Evolutionary conservation across 2,113 vertebrate species (phyloP).

Genomic region (human): DNA sequence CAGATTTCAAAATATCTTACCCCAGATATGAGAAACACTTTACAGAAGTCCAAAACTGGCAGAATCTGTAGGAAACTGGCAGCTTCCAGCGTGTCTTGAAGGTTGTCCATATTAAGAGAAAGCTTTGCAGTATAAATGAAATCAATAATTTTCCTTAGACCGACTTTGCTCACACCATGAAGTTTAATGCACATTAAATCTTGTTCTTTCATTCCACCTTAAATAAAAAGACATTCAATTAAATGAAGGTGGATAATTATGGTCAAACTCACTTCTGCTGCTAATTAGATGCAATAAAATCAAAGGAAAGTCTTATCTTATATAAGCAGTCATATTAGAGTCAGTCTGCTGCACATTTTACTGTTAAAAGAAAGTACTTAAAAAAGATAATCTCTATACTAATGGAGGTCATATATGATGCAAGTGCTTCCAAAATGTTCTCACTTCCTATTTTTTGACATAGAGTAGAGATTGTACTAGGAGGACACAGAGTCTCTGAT

Average conservation of each 20-base stretch:
- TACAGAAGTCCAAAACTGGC: conserved; percentile 98
- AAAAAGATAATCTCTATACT: conserved; percentile 24
- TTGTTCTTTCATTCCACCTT: conserved; percentile 99
- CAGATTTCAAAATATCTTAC: conserved; percentile 85
- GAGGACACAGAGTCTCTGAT: not conserved
- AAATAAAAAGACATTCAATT: conserved; percentile 74
- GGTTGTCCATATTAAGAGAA: conserved; percentile 99
- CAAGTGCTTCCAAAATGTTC: conserved; percentile 54
- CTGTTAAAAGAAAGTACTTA: conserved; percentile 55
- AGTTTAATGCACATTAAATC: conserved; percentile 99
- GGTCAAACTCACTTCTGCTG: conserved; percentile 55
- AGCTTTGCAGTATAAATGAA: conserved; percentile 99
- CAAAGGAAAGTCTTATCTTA: conserved; percentile 47
- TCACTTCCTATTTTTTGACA: conserved; percentile 39
- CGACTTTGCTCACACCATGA: conserved; percentile 97
- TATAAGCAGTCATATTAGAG: not conserved
- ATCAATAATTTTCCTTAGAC: conserved; percentile 99
- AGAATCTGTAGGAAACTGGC: conserved; percentile 99
- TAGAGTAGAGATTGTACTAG: conserved; percentile 29
- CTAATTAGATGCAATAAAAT: conserved; percentile 67
- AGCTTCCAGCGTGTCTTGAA: conserved; percentile 98
- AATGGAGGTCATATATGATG: conserved; percentile 9
- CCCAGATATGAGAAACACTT: conserved; percentile 99
- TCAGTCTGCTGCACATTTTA: conserved; percentile 48
- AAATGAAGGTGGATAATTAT: not conserved